Evolutionary conservation across 2,888 invertebrate genomes (phyloP).

Genomic region (Peribatodes rhomboidaria): DNA sequence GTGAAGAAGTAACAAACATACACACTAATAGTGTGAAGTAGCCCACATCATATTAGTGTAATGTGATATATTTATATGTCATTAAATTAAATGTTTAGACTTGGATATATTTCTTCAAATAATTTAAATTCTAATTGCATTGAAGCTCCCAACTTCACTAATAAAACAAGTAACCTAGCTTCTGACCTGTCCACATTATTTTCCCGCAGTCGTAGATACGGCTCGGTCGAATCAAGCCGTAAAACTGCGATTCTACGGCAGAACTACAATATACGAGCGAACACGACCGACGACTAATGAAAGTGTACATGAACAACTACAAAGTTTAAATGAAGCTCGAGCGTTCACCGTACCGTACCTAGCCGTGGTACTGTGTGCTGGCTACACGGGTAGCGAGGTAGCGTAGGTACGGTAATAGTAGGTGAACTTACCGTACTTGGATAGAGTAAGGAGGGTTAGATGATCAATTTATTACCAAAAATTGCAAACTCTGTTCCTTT

Average conservation of each 20-base stretch:
- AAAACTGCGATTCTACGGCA: slow-evolving; percentile 14
- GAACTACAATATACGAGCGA: slow-evolving; percentile 15
- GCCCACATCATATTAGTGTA: too few species aligned
- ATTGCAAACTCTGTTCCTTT: too few species aligned
- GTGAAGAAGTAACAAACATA: too few species aligned
- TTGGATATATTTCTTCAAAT: not conserved
- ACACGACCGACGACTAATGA: slow-evolving; percentile 25
- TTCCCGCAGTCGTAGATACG: slow-evolving; percentile 1
- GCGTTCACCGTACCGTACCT: slow-evolving; percentile 3
- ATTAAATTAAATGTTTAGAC: too few species aligned
- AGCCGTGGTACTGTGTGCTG: slow-evolving; percentile 5
- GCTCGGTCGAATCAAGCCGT: slow-evolving; percentile 5
- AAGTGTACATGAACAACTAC: slow-evolving; percentile 29
- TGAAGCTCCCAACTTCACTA: not conserved
- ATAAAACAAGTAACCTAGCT: slow-evolving; percentile 10
- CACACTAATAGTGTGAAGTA: too few species aligned
- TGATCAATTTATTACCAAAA: not conserved
- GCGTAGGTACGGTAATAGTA: not conserved
- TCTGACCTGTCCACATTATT: slow-evolving; percentile 5
- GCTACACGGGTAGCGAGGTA: too few species aligned
- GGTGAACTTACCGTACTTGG: not conserved
- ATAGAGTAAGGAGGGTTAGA: not conserved
- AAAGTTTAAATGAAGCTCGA: slow-evolving; percentile 31
- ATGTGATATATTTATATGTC: too few species aligned
- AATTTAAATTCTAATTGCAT: not conserved